Conservation (phyloP, 1,140 invertebrate species). For the Drosophila hydei region DNA sequence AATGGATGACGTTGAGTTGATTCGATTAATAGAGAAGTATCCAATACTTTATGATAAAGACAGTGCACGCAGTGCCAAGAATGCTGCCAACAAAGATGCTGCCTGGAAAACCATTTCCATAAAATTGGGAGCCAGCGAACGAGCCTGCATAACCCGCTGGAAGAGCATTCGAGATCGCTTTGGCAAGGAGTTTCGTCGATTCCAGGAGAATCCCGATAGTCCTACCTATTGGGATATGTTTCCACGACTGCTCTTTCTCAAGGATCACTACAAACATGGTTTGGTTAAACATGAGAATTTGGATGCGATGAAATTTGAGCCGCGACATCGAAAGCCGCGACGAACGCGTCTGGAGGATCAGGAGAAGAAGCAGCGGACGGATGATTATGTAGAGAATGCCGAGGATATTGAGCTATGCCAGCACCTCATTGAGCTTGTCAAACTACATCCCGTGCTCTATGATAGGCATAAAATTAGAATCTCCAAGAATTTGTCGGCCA, state of each 20-base stretch:
- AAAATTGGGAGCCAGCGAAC: constrained; percentile 60
- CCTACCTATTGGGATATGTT: constrained; percentile 78
- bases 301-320: constrained; percentile 64
- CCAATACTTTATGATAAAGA: constrained; percentile 74
- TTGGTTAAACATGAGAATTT: constrained; percentile 55
- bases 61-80: constrained; percentile 59
- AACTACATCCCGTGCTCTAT: constrained; percentile 71
- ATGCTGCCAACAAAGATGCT: constrained; percentile 66
- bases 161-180: constrained; percentile 76
- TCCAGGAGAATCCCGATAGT: constrained; percentile 65
- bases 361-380: constrained; percentile 32
- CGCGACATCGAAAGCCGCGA: constrained; percentile 46
- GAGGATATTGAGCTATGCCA: constrained; percentile 60
- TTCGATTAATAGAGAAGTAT: constrained; percentile 67
- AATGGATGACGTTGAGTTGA: constrained; percentile 68
- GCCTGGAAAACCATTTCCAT: constrained; percentile 71
- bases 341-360: constrained; percentile 19
- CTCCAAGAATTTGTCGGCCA: constrained; percentile 74
- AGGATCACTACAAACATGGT: constrained; percentile 77
- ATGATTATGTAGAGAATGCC: constrained; percentile 37
- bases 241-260: constrained; percentile 67
- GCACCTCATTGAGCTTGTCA: constrained; percentile 68
- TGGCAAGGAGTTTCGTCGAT: constrained; percentile 72
- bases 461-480: constrained; percentile 71
- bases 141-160: constrained; percentile 78